phyloP scores from a whole-genome alignment of 2,113 vertebrate genomes.

The Pseudonaja textilis region DNA sequence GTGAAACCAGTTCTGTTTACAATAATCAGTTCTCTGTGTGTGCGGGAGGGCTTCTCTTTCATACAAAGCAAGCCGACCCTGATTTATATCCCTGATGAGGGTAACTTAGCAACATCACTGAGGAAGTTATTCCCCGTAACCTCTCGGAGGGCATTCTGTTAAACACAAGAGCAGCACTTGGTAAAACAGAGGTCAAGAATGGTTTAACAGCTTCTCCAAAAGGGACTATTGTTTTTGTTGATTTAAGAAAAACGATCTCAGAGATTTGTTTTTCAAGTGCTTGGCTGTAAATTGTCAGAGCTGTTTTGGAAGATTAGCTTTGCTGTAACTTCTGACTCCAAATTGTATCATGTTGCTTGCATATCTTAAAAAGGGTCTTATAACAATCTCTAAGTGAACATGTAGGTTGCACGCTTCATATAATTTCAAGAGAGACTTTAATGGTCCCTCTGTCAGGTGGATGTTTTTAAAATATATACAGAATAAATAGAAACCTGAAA shows the following conservation, averaged over 20 bases:
- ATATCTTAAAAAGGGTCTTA: not conserved
- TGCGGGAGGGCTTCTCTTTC: not conserved
- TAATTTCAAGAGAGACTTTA: not conserved
- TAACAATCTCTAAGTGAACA: not conserved
- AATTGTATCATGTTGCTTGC: not conserved
- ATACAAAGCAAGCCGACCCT: slow-evolving; percentile 39
- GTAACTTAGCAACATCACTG: slow-evolving; percentile 56
- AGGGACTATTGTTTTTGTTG: slow-evolving; percentile 30
- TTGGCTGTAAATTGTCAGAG: slow-evolving; percentile 20
- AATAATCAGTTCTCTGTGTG: slow-evolving; percentile 5
- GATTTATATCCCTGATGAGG: slow-evolving; percentile 57
- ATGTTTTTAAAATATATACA: not conserved
- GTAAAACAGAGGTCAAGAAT: slow-evolving; percentile 62
- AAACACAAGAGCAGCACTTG: slow-evolving; percentile 31
- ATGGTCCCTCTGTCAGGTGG: not conserved
- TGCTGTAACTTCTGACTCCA: not conserved
- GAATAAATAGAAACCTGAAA: not conserved
- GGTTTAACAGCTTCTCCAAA: slow-evolving; percentile 44
- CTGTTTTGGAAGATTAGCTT: not conserved
- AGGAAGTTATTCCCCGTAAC: slow-evolving; percentile 44
- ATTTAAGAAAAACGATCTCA: slow-evolving; percentile 1
- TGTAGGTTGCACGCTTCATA: not conserved
- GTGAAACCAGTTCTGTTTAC: not conserved
- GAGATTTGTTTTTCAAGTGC: slow-evolving; percentile 1
- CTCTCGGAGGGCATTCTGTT: slow-evolving; percentile 51